Evolutionary conservation across 1,140 invertebrate genomes (phyloP).

Genomic region (Triops longicaudatus): DNA sequence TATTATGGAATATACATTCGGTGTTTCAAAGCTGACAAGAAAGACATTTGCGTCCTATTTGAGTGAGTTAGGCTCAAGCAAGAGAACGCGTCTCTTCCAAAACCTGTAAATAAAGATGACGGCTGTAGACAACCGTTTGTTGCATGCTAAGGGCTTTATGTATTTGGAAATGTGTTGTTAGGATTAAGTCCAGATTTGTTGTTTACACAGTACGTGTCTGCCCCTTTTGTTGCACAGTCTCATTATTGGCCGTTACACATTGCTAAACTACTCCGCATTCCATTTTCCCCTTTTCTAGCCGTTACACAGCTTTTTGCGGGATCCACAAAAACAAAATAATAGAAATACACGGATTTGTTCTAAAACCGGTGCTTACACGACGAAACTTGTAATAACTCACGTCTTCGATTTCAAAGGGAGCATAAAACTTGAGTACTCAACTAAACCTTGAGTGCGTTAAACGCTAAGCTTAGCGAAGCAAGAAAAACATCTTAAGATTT

Average conservation of each 20-base stretch:
- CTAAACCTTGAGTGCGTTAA: too few relatives aligned
- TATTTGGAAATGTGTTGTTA: background rate
- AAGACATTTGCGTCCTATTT: too few relatives aligned
- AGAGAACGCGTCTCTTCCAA: too few relatives aligned
- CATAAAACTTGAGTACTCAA: too few relatives aligned
- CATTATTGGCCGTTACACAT: background rate
- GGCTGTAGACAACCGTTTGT: conserved; percentile 4
- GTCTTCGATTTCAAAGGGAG: background rate
- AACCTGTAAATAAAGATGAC: background rate
- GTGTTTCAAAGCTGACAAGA: too few relatives aligned
- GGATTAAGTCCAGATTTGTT: background rate
- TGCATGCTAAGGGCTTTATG: background rate
- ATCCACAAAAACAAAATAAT: background rate
- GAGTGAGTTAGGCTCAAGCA: too few relatives aligned
- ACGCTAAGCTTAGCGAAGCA: too few relatives aligned
- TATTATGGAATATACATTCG: too few relatives aligned
- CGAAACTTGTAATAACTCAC: background rate
- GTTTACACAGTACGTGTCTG: background rate
- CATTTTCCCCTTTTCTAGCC: background rate
- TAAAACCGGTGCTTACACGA: background rate
- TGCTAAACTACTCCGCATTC: background rate
- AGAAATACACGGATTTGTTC: too few relatives aligned
- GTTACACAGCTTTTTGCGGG: background rate
- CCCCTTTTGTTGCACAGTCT: background rate
- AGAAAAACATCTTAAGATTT: background rate